These are phyloP conservation scores for Agrilus mali DNA, from an alignment of 2,888 invertebrate species.

Conservation along the genomic window DNA sequence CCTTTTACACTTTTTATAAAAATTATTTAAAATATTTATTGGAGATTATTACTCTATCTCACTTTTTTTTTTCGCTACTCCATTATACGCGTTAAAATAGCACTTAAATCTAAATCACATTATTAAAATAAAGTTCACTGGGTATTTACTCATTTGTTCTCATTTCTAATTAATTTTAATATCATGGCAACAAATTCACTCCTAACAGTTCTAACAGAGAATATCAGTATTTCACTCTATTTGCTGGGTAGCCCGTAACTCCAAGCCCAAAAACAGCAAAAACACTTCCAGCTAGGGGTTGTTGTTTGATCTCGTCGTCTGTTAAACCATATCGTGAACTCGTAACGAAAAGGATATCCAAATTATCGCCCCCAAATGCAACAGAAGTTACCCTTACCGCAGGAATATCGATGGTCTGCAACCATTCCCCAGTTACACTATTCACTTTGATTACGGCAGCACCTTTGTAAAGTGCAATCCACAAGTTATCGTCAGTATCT, in stretches of 20 bases:
- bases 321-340: conserved; percentile 30
- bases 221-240: neutral
- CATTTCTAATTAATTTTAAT: too few species aligned
- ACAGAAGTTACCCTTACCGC: conserved; percentile 45
- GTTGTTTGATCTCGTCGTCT: conserved; percentile 20
- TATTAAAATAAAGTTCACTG: too few species aligned
- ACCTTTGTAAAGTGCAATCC: conserved; percentile 56
- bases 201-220: too few species aligned
- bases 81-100: too few species aligned
- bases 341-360: conserved; percentile 50
- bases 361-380: conserved; percentile 47
- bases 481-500: conserved; percentile 61
- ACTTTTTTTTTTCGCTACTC: too few species aligned
- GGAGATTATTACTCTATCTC: too few species aligned
- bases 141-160: too few species aligned
- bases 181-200: neutral
- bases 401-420: conserved; percentile 40
- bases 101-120: too few species aligned
- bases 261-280: conserved; percentile 25
- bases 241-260: conserved; percentile 21
- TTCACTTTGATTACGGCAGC: conserved; percentile 45
- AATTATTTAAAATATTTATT: too few species aligned
- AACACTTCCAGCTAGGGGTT: conserved; percentile 34
- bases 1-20: too few species aligned
- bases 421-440: conserved; percentile 32